Base-by-base conservation (phyloP, 2,797 vertebrate genomes). In the Gymnoscopelus braueri region DNA sequence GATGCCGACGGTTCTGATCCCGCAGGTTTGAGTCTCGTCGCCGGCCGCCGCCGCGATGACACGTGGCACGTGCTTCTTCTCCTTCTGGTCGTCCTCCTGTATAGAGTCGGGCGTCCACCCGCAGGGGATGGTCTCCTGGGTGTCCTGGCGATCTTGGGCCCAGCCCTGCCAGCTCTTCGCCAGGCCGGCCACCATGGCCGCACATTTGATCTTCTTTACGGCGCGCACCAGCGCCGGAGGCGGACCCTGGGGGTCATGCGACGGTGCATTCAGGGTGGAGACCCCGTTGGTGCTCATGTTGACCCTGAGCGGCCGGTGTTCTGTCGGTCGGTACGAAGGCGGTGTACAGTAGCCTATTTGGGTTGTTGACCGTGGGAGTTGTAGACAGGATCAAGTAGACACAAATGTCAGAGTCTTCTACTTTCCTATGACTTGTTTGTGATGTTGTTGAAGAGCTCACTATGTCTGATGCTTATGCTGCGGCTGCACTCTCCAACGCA, bases 161-260 rank as follows among this genome's bases (percentile, higher is more conserved):
- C 94, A 95, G 49, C 87, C 92, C 74, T 95, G 94, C 94, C 94
- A 94, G 65, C 91, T 94, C 72, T 90, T 92, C 3, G 94, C 88
- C 44, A 94, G 58, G 59, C 80, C 92, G 19, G 84, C 88, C 63
- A 95, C 94, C 80, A 91, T 80, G 0, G 91, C 89, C 0, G 91
- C 92, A 0, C 92, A 94, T 71, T 85, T 91, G 51, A 94, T 88
- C 77, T 93, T 94, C 54, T 81, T 80, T 0, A 91, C 83, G 0
- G 90, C 90, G 9, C 91, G 77, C 61, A 84, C 89, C 54, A 92
- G 88, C 0, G 89, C 58, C 64, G 76, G 87, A 85, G 2, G 75
- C 63, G 0, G 81, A 47, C 35, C 59, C 65, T 2, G 79, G 13
- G 11, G 81, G 4, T 24, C 60, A 72, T 71, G 3, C 82, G 78